A percentile compares a stretch with the other conserved stretches of the same genome.
Conservation (phyloP, 2,797 vertebrate genomes). For the Setipinna tenuifilis region DNA sequence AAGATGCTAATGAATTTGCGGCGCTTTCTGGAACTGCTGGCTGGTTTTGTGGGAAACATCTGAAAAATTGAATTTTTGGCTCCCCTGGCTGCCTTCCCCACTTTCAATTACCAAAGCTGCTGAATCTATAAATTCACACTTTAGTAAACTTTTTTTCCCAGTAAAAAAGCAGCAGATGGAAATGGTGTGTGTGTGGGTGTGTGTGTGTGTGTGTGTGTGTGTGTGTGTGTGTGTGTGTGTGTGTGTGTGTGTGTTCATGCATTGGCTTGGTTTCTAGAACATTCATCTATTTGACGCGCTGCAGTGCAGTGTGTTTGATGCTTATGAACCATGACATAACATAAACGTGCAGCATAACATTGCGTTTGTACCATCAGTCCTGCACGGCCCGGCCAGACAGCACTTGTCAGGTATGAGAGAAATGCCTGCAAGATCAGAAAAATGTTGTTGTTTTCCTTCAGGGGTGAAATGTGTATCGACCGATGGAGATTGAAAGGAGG, state of each 20-base stretch:
- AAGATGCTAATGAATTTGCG: slow-evolving; percentile 23
- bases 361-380: neutral
- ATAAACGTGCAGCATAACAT: neutral
- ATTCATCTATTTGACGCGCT: neutral
- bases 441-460: neutral
- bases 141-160: neutral
- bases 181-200: neutral
- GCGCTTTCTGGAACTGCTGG: slow-evolving; percentile 15
- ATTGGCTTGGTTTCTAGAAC: neutral
- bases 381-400: neutral
- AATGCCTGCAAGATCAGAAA: neutral
- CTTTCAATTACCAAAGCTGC: slow-evolving; percentile 16
- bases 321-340: slow-evolving; percentile 14
- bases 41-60: slow-evolving; percentile 21
- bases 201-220: too few relatives aligned
- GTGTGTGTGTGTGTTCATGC: slow-evolving; percentile 2
- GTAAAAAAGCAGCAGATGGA: neutral
- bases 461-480: neutral
- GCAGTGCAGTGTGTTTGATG: neutral
- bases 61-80: slow-evolving; percentile 27
- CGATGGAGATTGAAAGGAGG: neutral
- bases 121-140: slow-evolving; percentile 29
- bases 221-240: neutral
- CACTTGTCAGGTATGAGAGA: neutral
- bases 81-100: neutral